Percentiles rank a stretch among this genome's conserved stretches.
Evolutionary conservation across 2,797 vertebrate genomes (phyloP).

Genomic region (Oreochromis grahami): DNA sequence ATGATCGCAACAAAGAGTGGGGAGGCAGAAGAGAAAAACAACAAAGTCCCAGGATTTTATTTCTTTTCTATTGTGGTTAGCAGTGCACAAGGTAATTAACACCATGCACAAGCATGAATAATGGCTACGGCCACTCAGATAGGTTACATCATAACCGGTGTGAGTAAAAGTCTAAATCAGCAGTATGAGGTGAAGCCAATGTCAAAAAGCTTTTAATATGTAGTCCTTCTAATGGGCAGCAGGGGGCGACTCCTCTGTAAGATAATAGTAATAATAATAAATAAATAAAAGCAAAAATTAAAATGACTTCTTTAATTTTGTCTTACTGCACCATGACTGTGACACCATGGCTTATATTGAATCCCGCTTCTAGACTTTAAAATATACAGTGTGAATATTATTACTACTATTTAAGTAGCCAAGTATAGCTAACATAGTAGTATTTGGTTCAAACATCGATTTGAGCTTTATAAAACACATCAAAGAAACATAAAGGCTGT

Average conservation of each 20-base stretch:
- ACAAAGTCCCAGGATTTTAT: neutral
- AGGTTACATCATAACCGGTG: neutral
- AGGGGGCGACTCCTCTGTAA: neutral
- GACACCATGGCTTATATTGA: neutral
- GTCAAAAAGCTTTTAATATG: neutral
- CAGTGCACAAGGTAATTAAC: neutral
- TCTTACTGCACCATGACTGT: neutral
- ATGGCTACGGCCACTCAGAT: neutral
- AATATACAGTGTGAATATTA: neutral
- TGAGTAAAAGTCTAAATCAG: neutral
- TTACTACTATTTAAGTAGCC: neutral
- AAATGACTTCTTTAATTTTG: neutral
- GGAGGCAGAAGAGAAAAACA: neutral
- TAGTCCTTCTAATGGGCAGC: neutral
- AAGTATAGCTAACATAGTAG: neutral
- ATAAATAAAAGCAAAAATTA: neutral
- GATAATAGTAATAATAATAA: rapidly evolving
- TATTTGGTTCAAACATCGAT: neutral
- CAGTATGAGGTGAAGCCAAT: neutral
- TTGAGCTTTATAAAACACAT: neutral
- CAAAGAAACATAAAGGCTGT: neutral
- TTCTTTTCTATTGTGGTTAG: neutral
- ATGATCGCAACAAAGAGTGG: neutral
- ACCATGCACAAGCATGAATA: neutral
- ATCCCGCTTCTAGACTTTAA: neutral